Percentiles rank a stretch among this genome's conserved stretches.
phyloP scores from a whole-genome alignment of 1,140 invertebrate species.

The Oryzaephilus surinamensis region DNA sequence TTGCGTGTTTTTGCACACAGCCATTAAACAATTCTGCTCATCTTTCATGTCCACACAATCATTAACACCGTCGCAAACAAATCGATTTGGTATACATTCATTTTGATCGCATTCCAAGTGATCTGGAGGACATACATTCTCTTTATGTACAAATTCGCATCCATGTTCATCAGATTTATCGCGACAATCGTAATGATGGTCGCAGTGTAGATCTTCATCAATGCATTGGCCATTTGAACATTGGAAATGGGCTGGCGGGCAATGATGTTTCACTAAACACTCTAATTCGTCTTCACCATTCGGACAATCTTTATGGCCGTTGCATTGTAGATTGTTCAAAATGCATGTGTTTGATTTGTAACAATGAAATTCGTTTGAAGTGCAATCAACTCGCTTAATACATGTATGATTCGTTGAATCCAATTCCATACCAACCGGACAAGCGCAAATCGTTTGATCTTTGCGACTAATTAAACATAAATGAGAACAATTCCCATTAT shows the following conservation, averaged over 20 bases:
- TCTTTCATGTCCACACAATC: constrained; percentile 76
- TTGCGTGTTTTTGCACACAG: constrained; percentile 31
- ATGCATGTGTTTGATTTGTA: constrained; percentile 52
- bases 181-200: constrained; percentile 60
- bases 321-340: constrained; percentile 49
- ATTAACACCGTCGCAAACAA: constrained; percentile 58
- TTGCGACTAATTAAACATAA: constrained; percentile 45
- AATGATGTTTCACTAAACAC: constrained; percentile 38
- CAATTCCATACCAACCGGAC: constrained; percentile 46
- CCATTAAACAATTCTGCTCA: constrained; percentile 39
- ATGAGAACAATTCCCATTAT: constrained; percentile 63
- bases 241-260: constrained; percentile 37
- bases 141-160: constrained; percentile 37
- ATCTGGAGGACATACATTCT: constrained; percentile 20
- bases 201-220: constrained; percentile 47
- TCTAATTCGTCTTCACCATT: constrained; percentile 57
- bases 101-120: constrained; percentile 46
- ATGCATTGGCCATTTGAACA: constrained; percentile 47
- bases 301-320: constrained; percentile 56
- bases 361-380: constrained; percentile 43
- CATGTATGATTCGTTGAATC: constrained; percentile 43
- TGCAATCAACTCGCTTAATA: constrained; percentile 38
- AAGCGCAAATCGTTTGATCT: constrained; percentile 39
- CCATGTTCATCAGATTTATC: constrained; percentile 66
- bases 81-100: constrained; percentile 47